Evolutionary conservation across 1,140 invertebrate species (phyloP).

Genomic region (Popillia japonica): DNA sequence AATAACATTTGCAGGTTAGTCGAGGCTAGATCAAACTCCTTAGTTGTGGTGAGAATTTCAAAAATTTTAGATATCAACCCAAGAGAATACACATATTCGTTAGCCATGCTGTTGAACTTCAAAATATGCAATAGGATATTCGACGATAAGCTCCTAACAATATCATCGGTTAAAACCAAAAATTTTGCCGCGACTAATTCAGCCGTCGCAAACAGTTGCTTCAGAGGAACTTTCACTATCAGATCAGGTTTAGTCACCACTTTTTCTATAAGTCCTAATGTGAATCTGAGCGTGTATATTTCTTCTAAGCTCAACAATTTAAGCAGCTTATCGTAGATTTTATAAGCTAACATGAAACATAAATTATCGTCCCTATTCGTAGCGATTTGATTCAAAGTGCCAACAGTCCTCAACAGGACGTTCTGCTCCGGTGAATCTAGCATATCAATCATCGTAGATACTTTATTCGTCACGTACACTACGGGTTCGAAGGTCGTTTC

Average conservation of each 20-base stretch:
- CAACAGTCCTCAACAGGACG: neutral
- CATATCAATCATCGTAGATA: constrained; percentile 1
- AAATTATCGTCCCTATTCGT: neutral
- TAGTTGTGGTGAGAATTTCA: constrained; percentile 45
- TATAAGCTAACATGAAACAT: neutral
- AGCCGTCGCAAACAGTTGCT: neutral
- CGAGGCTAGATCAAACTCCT: constrained; percentile 44
- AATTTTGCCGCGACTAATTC: neutral
- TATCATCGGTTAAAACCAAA: neutral
- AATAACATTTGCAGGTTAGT: constrained; percentile 46
- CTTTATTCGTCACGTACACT: neutral
- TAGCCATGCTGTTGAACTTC: neutral
- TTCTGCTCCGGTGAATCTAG: neutral
- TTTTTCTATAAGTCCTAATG: constrained; percentile 18
- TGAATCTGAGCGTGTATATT: constrained; percentile 21
- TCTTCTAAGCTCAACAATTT: neutral
- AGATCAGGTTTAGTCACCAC: neutral
- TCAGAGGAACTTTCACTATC: neutral
- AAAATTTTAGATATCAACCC: neutral
- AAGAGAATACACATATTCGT: neutral
- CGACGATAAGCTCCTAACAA: neutral
- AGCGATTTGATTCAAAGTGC: neutral
- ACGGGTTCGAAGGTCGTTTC: neutral
- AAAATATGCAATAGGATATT: neutral
- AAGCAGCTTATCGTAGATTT: neutral